Evolutionary conservation across 2,888 invertebrate genomes (phyloP), one percentile per base, ranked within the genome.

Genomic region (Cataglyphis altisquamis): DNA sequence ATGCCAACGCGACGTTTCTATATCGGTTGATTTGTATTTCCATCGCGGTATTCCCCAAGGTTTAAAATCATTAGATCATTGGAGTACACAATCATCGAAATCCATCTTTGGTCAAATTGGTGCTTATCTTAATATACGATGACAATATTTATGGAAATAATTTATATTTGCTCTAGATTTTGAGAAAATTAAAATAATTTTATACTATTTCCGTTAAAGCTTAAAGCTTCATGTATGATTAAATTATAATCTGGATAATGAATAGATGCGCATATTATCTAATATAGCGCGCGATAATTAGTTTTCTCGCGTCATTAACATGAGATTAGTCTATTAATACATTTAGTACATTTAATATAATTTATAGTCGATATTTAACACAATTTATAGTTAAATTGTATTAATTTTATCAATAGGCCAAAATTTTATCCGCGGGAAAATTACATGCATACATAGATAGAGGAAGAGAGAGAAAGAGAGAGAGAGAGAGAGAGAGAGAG

Each of bases 341-440:
- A 29, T 29, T 29, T 29, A 29, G n/a, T n/a, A 25, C 60, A 57
- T 25, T 80, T 80, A 45, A 80, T 72, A 78, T 36, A 72, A 73
- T 80, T 80, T 80, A 60, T 73, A 80, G 60, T 72, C 60, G 36
- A 60, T 73, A 60, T 25, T 80, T 80, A 45, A 80, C 25, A 72
- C 60, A 72, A 73, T 80, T 80, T 80, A 60, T 60, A 80, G 60
- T 72, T 45, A 36, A 45, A 52, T 52, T 52, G 8, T n/a, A 52
- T 52, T 52, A 52, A 52, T 52, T 73, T 45, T 21, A 32, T 41
- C 74, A 32, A 29, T n/a, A 60, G 75, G 82, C 57, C 82, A 84
- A 81, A 87, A 89, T 88, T 89, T 87, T 89, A 77, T 77, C 55
- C 75, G 41, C n/a, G n/a, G 62, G 63, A 45, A 45, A 45, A 45